Conservation (phyloP, 2,888 invertebrate genomes). For the Volucella bombylans region DNA sequence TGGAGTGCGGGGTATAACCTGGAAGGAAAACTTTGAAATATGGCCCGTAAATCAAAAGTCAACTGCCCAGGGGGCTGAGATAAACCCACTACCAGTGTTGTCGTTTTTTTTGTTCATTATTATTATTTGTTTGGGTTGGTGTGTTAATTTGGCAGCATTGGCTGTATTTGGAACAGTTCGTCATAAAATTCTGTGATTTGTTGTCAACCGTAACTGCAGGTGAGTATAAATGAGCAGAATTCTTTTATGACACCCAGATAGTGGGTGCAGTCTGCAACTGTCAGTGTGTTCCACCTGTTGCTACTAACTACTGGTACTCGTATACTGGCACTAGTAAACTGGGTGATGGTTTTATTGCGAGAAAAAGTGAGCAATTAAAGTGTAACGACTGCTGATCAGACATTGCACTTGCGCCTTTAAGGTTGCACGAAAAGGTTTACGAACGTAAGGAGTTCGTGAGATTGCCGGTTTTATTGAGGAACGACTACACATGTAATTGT, state of each 20-base stretch:
- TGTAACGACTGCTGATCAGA: slow-evolving; percentile 35
- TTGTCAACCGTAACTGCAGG: slow-evolving; percentile 46
- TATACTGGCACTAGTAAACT: neutral
- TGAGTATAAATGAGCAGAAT: slow-evolving; percentile 15
- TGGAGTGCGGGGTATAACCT: slow-evolving; percentile 9
- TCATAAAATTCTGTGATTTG: slow-evolving; percentile 60
- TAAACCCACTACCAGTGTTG: neutral
- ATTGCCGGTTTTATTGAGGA: too few relatives aligned
- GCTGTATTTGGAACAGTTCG: slow-evolving; percentile 38
- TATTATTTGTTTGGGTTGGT: neutral
- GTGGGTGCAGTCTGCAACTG: neutral
- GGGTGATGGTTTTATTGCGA: slow-evolving; percentile 37
- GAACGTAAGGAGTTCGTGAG: too few relatives aligned
- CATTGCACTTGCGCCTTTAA: slow-evolving; percentile 11
- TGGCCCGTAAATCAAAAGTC: slow-evolving; percentile 61
- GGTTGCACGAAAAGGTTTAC: too few relatives aligned
- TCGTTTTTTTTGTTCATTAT: neutral
- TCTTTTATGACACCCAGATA: neutral
- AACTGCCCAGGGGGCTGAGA: slow-evolving; percentile 39
- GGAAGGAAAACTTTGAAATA: slow-evolving; percentile 48
- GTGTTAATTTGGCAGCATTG: slow-evolving; percentile 36
- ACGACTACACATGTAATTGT: too few relatives aligned
- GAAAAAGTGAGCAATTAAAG: slow-evolving; percentile 29
- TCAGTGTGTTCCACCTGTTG: too few relatives aligned
- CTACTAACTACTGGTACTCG: too few relatives aligned